These are phyloP conservation scores for Xerus inauris DNA, from an alignment of 2,113 vertebrate genomes.

Conservation along the genomic window DNA sequence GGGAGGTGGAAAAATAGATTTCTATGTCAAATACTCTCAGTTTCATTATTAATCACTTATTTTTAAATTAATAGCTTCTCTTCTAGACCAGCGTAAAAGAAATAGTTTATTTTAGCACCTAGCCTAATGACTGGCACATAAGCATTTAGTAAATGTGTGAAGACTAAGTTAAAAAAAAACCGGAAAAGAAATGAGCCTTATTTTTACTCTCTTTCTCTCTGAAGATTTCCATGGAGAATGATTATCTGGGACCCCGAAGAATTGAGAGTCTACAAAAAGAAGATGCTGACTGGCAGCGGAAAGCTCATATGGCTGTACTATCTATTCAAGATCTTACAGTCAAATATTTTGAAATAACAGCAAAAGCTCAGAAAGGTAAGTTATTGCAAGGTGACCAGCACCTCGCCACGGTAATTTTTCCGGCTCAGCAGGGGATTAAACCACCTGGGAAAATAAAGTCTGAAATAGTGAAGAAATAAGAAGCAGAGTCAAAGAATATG, in stretches of 20 bases:
- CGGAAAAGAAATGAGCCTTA: background rate
- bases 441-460: too few species aligned
- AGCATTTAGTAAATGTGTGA: background rate
- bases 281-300: slow-evolving; percentile 97
- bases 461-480: too few species aligned
- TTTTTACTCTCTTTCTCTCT: slow-evolving; percentile 67
- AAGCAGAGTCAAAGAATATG: too few species aligned
- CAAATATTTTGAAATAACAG: slow-evolving; percentile 98
- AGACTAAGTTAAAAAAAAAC: slow-evolving; percentile 1
- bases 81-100: background rate
- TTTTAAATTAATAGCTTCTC: background rate
- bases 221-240: slow-evolving; percentile 97
- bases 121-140: background rate
- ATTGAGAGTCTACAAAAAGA: slow-evolving; percentile 95
- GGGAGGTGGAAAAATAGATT: background rate
- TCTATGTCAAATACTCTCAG: background rate
- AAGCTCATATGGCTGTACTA: slow-evolving; percentile 95
- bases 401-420: too few species aligned
- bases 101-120: background rate
- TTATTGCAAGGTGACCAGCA: too few species aligned
- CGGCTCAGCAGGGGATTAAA: too few species aligned
- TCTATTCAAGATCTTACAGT: slow-evolving; percentile 98
- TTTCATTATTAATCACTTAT: background rate
- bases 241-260: slow-evolving; percentile 96
- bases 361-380: slow-evolving; percentile 97